These are phyloP conservation scores for Folsomia candida DNA, from an alignment of 2,888 invertebrate genomes.

Conservation along the genomic window DNA sequence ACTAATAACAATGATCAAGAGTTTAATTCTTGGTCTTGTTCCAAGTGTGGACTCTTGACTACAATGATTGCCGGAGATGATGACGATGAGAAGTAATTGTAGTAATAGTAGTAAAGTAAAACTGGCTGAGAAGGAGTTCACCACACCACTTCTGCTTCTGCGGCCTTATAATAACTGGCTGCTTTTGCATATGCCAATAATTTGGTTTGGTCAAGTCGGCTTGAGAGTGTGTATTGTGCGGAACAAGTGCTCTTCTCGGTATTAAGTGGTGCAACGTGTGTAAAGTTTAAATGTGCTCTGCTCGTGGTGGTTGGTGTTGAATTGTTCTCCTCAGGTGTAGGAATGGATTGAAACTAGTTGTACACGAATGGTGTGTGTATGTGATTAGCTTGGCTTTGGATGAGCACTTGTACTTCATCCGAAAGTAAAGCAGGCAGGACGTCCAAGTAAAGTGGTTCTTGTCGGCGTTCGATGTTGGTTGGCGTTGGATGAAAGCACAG, in stretches of 20 bases:
- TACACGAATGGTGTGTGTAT: conserved; percentile 26
- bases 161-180: too few species aligned
- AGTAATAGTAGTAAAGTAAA: neutral
- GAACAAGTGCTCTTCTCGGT: conserved; percentile 9
- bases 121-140: neutral
- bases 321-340: conserved; percentile 48
- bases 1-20: neutral
- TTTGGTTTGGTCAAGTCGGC: neutral
- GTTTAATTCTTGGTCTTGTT: neutral
- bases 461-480: conserved; percentile 13
- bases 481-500: conserved; percentile 8
- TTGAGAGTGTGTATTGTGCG: neutral
- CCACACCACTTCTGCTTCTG: neutral
- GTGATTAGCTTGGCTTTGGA: conserved; percentile 19
- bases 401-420: neutral
- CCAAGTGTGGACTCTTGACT: neutral
- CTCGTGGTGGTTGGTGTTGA: conserved; percentile 4
- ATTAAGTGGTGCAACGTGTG: neutral
- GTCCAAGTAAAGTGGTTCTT: neutral
- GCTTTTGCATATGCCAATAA: conserved; percentile 12
- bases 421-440: neutral
- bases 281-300: neutral
- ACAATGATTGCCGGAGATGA: neutral
- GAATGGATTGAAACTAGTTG: conserved; percentile 37
- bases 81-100: too few species aligned